Percentiles rank a stretch among this genome's conserved stretches.
Conservation (phyloP, 2,113 vertebrate species). For the Laticauda laticaudata region DNA sequence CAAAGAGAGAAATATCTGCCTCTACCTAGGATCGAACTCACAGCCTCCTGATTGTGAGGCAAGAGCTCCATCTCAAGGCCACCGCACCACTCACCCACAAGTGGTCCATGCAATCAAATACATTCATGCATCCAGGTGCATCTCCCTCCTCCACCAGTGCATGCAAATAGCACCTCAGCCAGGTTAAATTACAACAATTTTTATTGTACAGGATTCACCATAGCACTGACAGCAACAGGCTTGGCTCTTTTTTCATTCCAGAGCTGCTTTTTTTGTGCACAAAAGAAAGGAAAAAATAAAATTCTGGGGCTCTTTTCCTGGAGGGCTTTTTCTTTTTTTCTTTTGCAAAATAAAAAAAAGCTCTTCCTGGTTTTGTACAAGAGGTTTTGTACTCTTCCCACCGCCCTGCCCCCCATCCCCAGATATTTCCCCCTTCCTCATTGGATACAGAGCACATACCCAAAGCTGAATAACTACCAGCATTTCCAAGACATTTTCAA, state of each 20-base stretch:
- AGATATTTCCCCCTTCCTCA: neutral
- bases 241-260: neutral
- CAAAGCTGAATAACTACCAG: neutral
- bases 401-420: too few relatives aligned
- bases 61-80: too few relatives aligned
- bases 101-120: neutral
- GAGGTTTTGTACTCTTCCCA: neutral
- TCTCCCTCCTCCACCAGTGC: too few relatives aligned
- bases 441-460: neutral
- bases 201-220: conserved; percentile 60
- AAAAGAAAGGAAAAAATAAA: neutral
- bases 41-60: too few relatives aligned
- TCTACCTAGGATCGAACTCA: too few relatives aligned
- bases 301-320: neutral
- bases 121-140: neutral
- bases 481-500: conserved; percentile 32
- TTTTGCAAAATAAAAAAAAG: neutral
- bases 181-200: conserved; percentile 45
- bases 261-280: conserved; percentile 15
- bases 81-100: neutral
- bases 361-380: neutral
- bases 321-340: neutral
- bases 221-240: conserved; percentile 14
- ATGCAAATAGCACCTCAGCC: neutral
- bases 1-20: too few relatives aligned